Percentiles rank a stretch among this genome's conserved stretches.
Conservation (phyloP, 64 coral and sea anemone genomes). For the Montipora foliosa region DNA sequence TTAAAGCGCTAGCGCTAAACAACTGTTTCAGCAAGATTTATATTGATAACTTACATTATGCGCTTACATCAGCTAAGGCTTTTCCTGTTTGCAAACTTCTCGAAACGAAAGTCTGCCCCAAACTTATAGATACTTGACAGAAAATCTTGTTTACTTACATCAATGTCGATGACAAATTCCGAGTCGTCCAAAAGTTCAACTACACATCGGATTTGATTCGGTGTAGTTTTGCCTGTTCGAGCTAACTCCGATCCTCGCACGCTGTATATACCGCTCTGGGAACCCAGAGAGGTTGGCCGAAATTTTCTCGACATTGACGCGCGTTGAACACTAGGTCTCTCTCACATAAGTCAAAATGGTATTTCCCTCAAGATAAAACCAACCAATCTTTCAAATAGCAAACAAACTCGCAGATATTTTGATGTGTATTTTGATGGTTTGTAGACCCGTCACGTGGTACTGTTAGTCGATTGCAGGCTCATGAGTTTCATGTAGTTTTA, state of each 20-base stretch:
- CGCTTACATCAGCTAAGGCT: too few relatives aligned
- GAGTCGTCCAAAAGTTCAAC: constrained; percentile 92
- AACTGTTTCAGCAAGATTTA: too few relatives aligned
- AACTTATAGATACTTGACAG: background rate
- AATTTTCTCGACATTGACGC: constrained; percentile 88
- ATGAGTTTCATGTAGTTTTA: background rate
- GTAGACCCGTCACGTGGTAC: constrained; percentile 64
- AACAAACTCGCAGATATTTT: constrained; percentile 10
- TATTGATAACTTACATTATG: too few relatives aligned
- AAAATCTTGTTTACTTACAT: constrained; percentile 79
- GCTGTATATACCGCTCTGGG: constrained; percentile 93
- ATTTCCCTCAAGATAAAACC: background rate
- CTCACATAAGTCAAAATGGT: constrained; percentile 14
- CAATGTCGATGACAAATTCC: constrained; percentile 94
- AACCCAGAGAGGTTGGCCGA: constrained; percentile 72
- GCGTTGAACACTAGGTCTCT: background rate
- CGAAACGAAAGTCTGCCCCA: background rate
- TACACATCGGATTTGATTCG: constrained; percentile 90
- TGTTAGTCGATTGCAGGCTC: constrained; percentile 62
- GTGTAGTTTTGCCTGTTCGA: constrained; percentile 82
- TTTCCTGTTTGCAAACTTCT: background rate
- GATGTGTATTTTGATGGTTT: background rate
- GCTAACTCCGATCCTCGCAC: constrained; percentile 90
- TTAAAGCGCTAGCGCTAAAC: background rate
- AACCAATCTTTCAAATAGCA: constrained; percentile 11